Conservation (phyloP, 2,113 vertebrate species). For the Nicator chloris region DNA sequence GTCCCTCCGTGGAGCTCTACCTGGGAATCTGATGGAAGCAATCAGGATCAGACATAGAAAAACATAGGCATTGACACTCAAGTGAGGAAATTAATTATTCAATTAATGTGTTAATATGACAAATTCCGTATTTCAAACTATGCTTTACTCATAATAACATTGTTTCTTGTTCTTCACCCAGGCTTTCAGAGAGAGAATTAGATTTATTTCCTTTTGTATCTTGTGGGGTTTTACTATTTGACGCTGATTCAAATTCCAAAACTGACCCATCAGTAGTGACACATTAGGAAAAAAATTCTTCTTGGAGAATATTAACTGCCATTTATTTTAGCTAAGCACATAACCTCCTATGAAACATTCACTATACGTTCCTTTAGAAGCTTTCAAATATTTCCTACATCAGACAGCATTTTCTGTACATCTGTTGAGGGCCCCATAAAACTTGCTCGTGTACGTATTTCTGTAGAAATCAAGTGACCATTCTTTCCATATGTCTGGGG, state of each 20-base stretch:
- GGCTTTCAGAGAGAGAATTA: not conserved
- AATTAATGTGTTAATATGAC: not conserved
- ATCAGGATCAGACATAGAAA: not conserved
- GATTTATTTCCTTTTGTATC: not conserved
- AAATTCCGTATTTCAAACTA: not conserved
- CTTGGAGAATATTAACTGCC: not conserved
- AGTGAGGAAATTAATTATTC: not conserved
- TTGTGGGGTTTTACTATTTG: not conserved
- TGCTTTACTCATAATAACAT: not conserved
- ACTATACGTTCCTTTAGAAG: not conserved
- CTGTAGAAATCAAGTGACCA: not conserved
- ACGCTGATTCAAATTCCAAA: not conserved
- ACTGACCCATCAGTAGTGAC: not conserved
- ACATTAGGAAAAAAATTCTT: not conserved
- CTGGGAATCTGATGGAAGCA: not conserved
- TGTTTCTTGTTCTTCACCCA: not conserved
- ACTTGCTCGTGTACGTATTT: not conserved
- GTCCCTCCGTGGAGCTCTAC: not conserved
- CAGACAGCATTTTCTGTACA: conserved; percentile 21
- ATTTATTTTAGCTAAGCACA: not conserved
- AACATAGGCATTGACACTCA: not conserved
- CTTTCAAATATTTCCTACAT: not conserved
- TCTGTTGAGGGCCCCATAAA: not conserved
- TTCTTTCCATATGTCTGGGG: not conserved
- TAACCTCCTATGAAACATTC: not conserved